Conservation (phyloP, 2,888 invertebrate species). For the Mesoligia furuncula region DNA sequence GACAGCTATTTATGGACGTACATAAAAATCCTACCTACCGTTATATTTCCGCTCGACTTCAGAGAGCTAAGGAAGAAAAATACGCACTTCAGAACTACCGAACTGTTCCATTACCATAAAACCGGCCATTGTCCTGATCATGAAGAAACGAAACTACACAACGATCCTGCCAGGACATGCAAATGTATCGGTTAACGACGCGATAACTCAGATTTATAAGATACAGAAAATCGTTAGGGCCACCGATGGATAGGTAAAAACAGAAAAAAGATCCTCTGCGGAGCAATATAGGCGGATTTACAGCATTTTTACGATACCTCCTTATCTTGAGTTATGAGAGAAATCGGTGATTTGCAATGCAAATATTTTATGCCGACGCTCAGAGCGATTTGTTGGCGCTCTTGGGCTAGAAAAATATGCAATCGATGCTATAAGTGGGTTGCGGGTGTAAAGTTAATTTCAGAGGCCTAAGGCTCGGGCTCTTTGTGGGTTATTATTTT, state of each 20-base stretch:
- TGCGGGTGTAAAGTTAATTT: constrained; percentile 55
- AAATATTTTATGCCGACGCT: constrained; percentile 71
- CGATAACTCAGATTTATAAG: constrained; percentile 67
- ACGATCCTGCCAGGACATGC: constrained; percentile 52
- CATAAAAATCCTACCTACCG: constrained; percentile 46
- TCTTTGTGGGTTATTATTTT: neutral
- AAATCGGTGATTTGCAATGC: constrained; percentile 75
- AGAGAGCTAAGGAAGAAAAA: constrained; percentile 48
- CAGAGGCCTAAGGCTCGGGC: neutral
- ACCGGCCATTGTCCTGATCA: constrained; percentile 62
- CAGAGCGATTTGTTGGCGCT: constrained; percentile 69
- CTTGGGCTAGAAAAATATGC: constrained; percentile 61
- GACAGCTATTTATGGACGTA: constrained; percentile 29
- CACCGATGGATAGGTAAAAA: constrained; percentile 65
- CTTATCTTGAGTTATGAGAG: constrained; percentile 75
- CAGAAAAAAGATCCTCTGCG: constrained; percentile 62
- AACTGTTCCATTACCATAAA: constrained; percentile 57
- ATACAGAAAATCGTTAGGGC: constrained; percentile 64
- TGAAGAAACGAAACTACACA: constrained; percentile 58
- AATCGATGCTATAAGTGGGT: constrained; percentile 55
- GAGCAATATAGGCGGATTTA: constrained; percentile 67
- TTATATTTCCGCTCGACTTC: constrained; percentile 39
- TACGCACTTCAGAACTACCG: constrained; percentile 53
- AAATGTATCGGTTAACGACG: constrained; percentile 62
- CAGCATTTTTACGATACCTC: constrained; percentile 74